phyloP scores from a whole-genome alignment of 2,113 vertebrate species.

The Paracanthobrama guichenoti region DNA sequence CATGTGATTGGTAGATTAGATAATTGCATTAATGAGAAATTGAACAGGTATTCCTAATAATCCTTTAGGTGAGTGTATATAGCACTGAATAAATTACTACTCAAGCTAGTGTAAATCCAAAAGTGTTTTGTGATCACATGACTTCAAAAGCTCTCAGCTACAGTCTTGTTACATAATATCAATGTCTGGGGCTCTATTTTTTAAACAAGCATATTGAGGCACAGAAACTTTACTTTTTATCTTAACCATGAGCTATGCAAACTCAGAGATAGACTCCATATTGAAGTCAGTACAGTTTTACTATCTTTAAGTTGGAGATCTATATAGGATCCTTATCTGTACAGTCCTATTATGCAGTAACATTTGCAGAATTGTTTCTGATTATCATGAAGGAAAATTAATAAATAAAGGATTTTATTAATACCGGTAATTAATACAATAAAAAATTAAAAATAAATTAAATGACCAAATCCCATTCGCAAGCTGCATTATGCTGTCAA shows the following conservation, averaged over 20 bases:
- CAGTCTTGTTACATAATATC: neutral
- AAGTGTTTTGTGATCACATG: neutral
- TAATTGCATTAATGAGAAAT: too few relatives aligned
- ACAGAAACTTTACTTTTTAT: neutral
- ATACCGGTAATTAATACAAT: neutral
- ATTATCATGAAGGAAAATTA: neutral
- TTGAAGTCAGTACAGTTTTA: neutral
- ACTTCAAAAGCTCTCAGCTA: neutral
- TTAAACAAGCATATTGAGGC: neutral
- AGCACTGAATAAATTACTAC: constrained; percentile 7
- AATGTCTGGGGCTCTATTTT: neutral
- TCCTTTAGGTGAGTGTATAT: too few relatives aligned
- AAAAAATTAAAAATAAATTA: neutral
- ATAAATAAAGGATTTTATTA: too few relatives aligned
- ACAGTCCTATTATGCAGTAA: neutral
- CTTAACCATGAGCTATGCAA: neutral
- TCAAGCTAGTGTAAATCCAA: neutral
- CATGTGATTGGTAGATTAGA: too few relatives aligned
- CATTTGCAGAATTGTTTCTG: neutral
- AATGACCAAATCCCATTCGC: neutral
- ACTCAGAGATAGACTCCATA: neutral
- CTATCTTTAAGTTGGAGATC: neutral
- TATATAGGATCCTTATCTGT: neutral
- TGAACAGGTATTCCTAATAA: too few relatives aligned
- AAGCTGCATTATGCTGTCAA: neutral